Conservation (phyloP, 2,797 vertebrate genomes). For the Sebastes aleutianus region DNA sequence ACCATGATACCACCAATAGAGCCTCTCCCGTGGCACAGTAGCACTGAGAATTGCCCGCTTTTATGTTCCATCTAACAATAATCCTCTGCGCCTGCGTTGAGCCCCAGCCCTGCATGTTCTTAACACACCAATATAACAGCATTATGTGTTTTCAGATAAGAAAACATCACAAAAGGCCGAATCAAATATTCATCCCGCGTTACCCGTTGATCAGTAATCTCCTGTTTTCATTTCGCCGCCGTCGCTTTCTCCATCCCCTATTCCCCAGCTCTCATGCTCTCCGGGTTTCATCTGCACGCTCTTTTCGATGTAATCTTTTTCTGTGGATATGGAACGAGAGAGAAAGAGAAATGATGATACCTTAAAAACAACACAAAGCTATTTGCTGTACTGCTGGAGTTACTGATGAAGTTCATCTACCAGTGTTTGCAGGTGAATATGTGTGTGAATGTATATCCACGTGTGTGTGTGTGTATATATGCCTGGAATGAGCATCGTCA, state of each 20-base stretch:
- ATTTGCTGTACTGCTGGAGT: slow-evolving; percentile 46
- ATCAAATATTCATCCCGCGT: slow-evolving; percentile 70
- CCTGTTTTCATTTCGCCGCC: slow-evolving; percentile 68
- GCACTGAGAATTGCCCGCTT: slow-evolving; percentile 23
- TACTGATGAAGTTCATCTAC: slow-evolving; percentile 48
- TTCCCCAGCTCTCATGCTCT: slow-evolving; percentile 44
- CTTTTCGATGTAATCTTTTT: slow-evolving; percentile 61
- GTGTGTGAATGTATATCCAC: background rate
- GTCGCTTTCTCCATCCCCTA: slow-evolving; percentile 17
- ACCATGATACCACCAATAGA: slow-evolving; percentile 25
- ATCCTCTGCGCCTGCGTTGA: slow-evolving; percentile 28
- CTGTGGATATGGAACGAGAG: slow-evolving; percentile 33
- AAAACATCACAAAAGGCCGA: slow-evolving; percentile 60
- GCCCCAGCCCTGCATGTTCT: slow-evolving; percentile 31
- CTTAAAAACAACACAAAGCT: slow-evolving; percentile 58
- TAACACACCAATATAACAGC: slow-evolving; percentile 49
- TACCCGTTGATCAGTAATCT: slow-evolving; percentile 73
- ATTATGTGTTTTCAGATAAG: slow-evolving; percentile 66
- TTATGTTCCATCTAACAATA: slow-evolving; percentile 44
- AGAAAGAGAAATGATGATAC: slow-evolving; percentile 59
- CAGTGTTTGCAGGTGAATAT: slow-evolving; percentile 16
- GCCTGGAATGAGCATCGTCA: slow-evolving; percentile 15
- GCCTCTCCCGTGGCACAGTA: slow-evolving; percentile 13
- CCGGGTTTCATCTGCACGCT: slow-evolving; percentile 43
- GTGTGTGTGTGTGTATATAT: background rate